Evolutionary conservation across 1,140 invertebrate genomes (phyloP), one percentile per base, ranked within the genome.

Genomic region (Antheraea mylitta): DNA sequence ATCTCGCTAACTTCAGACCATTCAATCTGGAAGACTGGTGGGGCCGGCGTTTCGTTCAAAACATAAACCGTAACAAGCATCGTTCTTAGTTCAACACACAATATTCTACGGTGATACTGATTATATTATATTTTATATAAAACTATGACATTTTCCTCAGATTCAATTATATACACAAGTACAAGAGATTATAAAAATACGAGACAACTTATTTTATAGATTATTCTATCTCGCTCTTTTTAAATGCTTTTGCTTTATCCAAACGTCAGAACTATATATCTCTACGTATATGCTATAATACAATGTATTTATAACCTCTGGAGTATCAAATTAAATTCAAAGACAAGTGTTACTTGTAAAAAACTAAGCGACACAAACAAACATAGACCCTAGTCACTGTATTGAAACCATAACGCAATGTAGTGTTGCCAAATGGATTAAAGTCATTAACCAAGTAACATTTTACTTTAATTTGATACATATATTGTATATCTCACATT

Each of bases 1-100:
- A 92, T 61, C 74, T 89, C 10, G 83, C 88, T 22, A 89, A 90
- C 76, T 92, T 92, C 79, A 84, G 85, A 74, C 91, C 90, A 5
- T 92, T 92, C 75, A 89, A 92, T 67, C 74, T 92, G 0, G 90
- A 92, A n/a, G 88, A 89, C 72, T 87, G 81, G 85, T 92, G 89
- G 86, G 86, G 78, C 0, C 80, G 89, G 16, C 84, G 87, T 11
- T 72, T 86, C 7, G 73, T 91, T 18, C 91, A 92, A 74, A 85
- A 72, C 73, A 82, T 90, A 73, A 92, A 91, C 69, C 85, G 90
- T 63, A 87, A 86, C 72, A 89, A 89, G 66, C 87, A 91, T 71
- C 86, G 89, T 19, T 92, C 91, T 85, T 92, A 92, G 91, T 91
- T 88, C 68, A 58, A 11, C 22, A 36, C 22, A 16, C 10, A 13